phyloP scores from a whole-genome alignment of 2,888 invertebrate species.

The Drosophila greeni region DNA sequence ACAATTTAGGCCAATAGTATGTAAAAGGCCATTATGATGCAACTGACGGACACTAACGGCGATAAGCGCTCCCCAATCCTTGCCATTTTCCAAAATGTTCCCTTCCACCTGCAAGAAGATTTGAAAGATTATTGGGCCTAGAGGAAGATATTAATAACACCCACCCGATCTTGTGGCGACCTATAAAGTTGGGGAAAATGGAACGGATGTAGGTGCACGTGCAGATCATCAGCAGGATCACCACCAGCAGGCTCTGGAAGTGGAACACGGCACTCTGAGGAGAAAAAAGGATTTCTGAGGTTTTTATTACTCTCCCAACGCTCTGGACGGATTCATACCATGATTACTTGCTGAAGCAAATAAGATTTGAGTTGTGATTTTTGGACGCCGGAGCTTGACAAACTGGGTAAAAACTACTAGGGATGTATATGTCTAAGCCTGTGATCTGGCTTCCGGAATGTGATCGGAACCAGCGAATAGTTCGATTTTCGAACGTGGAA shows the following conservation, averaged over 20 bases:
- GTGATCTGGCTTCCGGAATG: background rate
- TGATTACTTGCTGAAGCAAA: background rate
- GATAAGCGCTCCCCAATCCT: constrained; percentile 98
- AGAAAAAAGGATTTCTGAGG: background rate
- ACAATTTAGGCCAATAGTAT: constrained; percentile 83
- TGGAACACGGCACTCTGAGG: constrained; percentile 98
- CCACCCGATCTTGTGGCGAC: constrained; percentile 96
- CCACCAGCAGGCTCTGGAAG: constrained; percentile 97
- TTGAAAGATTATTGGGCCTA: background rate
- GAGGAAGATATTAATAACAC: constrained; percentile 56
- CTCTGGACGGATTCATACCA: background rate
- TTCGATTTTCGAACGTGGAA: background rate
- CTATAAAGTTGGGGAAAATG: constrained; percentile 93
- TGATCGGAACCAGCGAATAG: background rate
- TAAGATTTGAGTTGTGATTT: background rate
- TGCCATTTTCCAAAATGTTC: constrained; percentile 99
- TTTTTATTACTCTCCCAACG: background rate
- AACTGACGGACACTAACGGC: constrained; percentile 94
- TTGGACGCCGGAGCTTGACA: background rate
- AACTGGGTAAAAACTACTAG: background rate
- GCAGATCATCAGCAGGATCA: constrained; percentile 96
- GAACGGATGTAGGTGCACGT: constrained; percentile 97
- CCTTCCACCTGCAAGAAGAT: constrained; percentile 84
- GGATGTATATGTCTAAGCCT: background rate
- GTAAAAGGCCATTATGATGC: constrained; percentile 94